Percentiles rank a stretch among this genome's conserved stretches.
Evolutionary conservation across 1,140 invertebrate genomes (phyloP).

Genomic region (Druon quercuslanigerum): DNA sequence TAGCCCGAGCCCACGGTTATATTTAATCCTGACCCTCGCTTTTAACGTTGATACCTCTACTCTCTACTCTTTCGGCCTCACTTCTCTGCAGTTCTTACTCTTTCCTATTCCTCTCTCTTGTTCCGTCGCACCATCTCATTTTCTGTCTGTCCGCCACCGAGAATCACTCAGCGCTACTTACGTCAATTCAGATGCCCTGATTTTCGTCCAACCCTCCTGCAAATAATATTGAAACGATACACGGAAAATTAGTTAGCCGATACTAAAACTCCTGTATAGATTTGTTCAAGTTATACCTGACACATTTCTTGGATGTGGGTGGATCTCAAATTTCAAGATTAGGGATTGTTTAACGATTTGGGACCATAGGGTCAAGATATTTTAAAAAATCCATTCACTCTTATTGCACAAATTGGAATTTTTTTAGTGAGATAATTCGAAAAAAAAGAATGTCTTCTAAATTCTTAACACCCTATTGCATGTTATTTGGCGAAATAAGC

Average conservation of each 20-base stretch:
- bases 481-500: not conserved
- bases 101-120: slow-evolving; percentile 21
- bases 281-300: too few species aligned
- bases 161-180: slow-evolving; percentile 33
- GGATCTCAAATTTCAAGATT: too few species aligned
- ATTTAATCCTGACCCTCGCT: slow-evolving; percentile 74
- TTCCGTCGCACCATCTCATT: slow-evolving; percentile 30
- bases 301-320: too few species aligned
- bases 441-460: too few species aligned
- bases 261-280: too few species aligned
- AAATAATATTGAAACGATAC: slow-evolving; percentile 18
- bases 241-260: too few species aligned
- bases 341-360: too few species aligned
- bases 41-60: slow-evolving; percentile 59
- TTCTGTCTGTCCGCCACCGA: slow-evolving; percentile 39
- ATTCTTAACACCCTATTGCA: too few species aligned
- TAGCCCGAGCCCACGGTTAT: slow-evolving; percentile 71
- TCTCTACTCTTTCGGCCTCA: slow-evolving; percentile 38
- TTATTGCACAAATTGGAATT: not conserved
- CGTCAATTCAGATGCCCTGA: not conserved
- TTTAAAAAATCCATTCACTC: slow-evolving; percentile 1
- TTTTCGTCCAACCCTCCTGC: not conserved
- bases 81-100: slow-evolving; percentile 33
- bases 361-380: not conserved
- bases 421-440: not conserved